Base-by-base conservation (phyloP, 2,113 vertebrate genomes). In the Protobothrops flavoviridis region DNA sequence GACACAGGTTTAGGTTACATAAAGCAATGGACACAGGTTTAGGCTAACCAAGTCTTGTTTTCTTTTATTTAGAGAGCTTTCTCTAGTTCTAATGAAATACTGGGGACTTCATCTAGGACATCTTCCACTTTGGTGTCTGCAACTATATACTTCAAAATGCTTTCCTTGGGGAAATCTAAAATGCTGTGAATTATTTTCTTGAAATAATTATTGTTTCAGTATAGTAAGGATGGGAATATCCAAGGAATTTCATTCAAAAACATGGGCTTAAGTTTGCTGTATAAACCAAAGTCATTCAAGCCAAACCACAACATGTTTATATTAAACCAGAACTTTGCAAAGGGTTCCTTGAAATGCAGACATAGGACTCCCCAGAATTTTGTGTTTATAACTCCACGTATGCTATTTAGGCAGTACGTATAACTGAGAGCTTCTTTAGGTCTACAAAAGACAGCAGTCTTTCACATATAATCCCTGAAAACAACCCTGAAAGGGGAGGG, bases 221-320 rank as follows among this genome's bases (percentile, higher is more conserved):
- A 29, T 12, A 89, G 52, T 88, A 56, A 89, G 43, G 50, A 74
- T 3, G 55, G 6, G 9, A 26, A 56, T 33, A 48, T 55, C 4
- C 33, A 92, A 88, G 48, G 52, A 92, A 89, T 89, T 92, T 86
- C 74, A 86, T 90, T 93, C 69, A 90, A 50, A 86, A 85, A 93
- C 43, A 52, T 89, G 92, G 50, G 48, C 92, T 85, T 64, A 59
- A 69, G 59, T 81, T 81, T 50, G 87, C 92, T 92, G 17, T 64
- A 74, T 50, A 81, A 89, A 89, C 92, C 92, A 89, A 87, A 89
- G 24, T 23, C 33, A 45, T 92, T 56, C 33, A 81, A 89, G 87
- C 88, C 88, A 90, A 93, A 61, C 74, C 92, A 43, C 88, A 61
- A 52, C 88, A 85, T 13, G n/a, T 92, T 33, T 33, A 86, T 43